Percentiles rank a stretch among this genome's conserved stretches.
phyloP scores from a whole-genome alignment of 1,140 invertebrate species.

The Physella acuta region DNA sequence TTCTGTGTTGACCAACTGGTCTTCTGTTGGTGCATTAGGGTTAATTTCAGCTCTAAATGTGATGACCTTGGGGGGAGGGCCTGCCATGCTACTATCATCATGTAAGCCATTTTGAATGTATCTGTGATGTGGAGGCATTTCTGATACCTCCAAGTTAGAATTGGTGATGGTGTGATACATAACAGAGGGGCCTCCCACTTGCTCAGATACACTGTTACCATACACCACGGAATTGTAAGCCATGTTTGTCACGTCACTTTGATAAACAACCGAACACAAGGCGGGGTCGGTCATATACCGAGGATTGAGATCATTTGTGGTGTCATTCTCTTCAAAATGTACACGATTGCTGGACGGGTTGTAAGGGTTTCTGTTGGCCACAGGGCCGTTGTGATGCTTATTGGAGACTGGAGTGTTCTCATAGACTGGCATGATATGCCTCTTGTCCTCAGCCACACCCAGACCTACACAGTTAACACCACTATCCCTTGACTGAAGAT shows the following conservation, averaged over 20 bases:
- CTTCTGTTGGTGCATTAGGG: constrained; percentile 4
- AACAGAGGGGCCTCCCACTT: background rate
- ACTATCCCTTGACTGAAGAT: constrained; percentile 46
- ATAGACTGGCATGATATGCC: constrained; percentile 2
- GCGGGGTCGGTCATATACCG: background rate
- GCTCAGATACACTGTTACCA: background rate
- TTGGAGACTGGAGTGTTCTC: constrained; percentile 9
- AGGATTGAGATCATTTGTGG: background rate
- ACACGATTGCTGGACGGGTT: constrained; percentile 10
- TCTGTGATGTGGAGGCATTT: background rate
- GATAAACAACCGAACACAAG: constrained; percentile 5
- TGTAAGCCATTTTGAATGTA: constrained; percentile 12
- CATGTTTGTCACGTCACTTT: constrained; percentile 17
- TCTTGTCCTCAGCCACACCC: constrained; percentile 13
- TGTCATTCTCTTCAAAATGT: constrained; percentile 15
- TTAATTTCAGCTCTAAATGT: constrained; percentile 5
- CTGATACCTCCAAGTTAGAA: constrained; percentile 11
- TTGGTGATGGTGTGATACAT: constrained; percentile 15
- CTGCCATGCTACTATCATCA: background rate
- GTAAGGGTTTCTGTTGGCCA: background rate
- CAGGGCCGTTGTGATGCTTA: background rate
- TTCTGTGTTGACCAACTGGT: background rate
- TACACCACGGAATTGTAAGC: constrained; percentile 26
- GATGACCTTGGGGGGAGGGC: background rate
- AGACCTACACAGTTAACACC: constrained; percentile 54